Percentiles rank a stretch among this genome's conserved stretches.
Conservation (phyloP, 2,888 invertebrate species). For the Drepanosiphum platanoidis region DNA sequence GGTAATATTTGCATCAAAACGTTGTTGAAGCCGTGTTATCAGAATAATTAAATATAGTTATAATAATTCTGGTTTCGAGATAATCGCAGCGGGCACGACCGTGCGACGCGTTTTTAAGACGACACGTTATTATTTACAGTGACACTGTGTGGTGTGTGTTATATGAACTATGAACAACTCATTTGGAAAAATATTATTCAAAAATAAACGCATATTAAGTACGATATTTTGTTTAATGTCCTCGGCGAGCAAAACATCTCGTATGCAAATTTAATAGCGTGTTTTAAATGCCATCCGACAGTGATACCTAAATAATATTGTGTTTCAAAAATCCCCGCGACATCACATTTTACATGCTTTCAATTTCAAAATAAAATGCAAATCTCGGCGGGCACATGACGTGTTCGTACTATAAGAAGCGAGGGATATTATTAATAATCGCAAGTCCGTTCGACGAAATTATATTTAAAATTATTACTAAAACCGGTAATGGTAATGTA, state of each 20-base stretch:
- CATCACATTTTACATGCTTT: neutral
- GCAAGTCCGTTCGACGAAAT: no score
- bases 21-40: neutral
- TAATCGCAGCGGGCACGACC: neutral
- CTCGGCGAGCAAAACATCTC: neutral
- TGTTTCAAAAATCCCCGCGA: neutral
- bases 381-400: no score
- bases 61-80: neutral
- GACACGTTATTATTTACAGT: neutral
- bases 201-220: neutral
- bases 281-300: slow-evolving; percentile 18
- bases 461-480: neutral
- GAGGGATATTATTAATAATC: neutral
- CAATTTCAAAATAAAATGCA: slow-evolving; percentile 7
- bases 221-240: neutral
- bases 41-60: neutral
- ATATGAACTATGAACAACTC: neutral
- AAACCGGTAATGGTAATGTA: slow-evolving; percentile 53
- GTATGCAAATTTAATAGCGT: slow-evolving; percentile 23
- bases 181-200: neutral
- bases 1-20: neutral
- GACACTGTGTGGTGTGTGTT: no score
- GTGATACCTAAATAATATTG: neutral
- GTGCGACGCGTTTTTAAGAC: neutral
- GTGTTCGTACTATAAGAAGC: neutral